Evolutionary conservation across 2,888 invertebrate genomes (phyloP).

Genomic region (Calephelis perditalis): DNA sequence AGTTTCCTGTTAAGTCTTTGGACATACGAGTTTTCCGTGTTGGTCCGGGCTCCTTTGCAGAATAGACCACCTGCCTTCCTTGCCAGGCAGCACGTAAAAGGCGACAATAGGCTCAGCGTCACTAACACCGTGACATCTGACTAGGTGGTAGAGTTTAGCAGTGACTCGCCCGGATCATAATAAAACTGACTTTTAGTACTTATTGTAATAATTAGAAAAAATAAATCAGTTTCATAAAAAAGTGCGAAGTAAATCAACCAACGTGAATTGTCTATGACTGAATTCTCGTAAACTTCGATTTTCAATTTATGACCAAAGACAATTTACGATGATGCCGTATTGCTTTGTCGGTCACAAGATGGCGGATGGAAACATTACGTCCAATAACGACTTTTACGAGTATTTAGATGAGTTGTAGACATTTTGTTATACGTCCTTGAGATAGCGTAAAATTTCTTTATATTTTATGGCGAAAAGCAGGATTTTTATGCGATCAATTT

Average conservation of each 20-base stretch:
- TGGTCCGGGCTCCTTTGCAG: no score
- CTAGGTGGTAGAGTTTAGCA: no score
- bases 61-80: no score
- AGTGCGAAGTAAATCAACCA: slow-evolving; percentile 36
- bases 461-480: background rate
- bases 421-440: slow-evolving; percentile 3
- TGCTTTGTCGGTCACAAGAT: slow-evolving; percentile 27
- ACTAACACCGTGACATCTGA: no score
- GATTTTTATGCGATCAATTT: no score
- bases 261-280: slow-evolving; percentile 20
- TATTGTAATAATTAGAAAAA: background rate
- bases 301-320: slow-evolving; percentile 42
- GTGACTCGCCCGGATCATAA: no score
- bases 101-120: no score
- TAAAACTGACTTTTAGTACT: no score
- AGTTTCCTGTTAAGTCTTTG: no score
- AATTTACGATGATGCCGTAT: slow-evolving; percentile 47
- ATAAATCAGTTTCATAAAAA: background rate
- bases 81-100: no score
- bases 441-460: background rate
- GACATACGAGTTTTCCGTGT: no score
- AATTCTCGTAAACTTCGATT: slow-evolving; percentile 39
- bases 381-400: slow-evolving; percentile 13
- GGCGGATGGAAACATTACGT: slow-evolving; percentile 10
- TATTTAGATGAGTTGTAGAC: slow-evolving; percentile 13